Base-by-base conservation (phyloP, 1,140 invertebrate species). In the Ganaspis sp. region DNA sequence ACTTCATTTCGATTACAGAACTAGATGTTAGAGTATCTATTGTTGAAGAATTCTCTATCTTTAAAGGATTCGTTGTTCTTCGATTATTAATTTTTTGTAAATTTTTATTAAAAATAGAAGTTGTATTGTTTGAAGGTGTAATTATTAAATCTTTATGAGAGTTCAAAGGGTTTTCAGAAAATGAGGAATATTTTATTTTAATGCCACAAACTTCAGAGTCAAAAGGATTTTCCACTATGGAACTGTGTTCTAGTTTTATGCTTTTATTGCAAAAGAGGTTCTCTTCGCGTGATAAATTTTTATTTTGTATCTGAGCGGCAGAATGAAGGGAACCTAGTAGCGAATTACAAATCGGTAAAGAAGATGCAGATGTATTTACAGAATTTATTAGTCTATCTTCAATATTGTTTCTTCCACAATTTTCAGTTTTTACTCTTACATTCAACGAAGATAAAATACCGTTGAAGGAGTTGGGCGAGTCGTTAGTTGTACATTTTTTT, bases 1-100 rank as follows among this genome's bases (percentile, higher is more conserved):
- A 91, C 84, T 91, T 91, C 90, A 91, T 91, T 6, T 90, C 89
- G 72, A 87, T 81, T 19, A 73, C 78, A 5, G 87, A 81, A 23
- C 86, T 82, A 2, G 84, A 82, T 70, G 72, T 75, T 23, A 84
- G 72, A 58, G 86, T 79, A 11, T 69, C 29, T 19, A 84, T 72
- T 72, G 26, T 72, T 71, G 34, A 74, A 83, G 54, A 71, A 37
- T 0, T 78, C 8, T 38, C 74, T 70, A 34, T 84, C 83, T 9
- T 74, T 58, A 37, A 85, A 54, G 1, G 72, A 9, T 71, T 42
- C 23, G 72, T 2, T 69, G 69, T n/a, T 80, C 0, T 75, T n/a
- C 70, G 71, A 23, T 72, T 73, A 49, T 76, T 54, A 0, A 72
- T 19, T 73, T 80, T 81, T 19, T 77, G 76, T 34, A 76, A 19